Evolutionary conservation across 1,140 invertebrate species (phyloP).

Genomic region (Lamellibrachia luymesi): DNA sequence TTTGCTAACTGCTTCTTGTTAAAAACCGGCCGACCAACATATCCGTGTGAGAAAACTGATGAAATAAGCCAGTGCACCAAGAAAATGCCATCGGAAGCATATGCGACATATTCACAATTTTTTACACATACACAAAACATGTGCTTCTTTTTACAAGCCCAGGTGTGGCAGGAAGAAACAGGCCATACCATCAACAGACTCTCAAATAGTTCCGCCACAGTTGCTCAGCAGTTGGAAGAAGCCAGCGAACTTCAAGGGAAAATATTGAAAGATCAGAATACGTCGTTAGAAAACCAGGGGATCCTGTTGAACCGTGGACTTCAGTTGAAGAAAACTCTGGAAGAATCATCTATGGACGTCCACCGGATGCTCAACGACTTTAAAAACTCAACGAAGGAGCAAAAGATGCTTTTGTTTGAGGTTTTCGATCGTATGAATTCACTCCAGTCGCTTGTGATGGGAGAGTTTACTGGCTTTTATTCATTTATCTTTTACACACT

Average conservation of each 20-base stretch:
- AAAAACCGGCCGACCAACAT: conserved; percentile 62
- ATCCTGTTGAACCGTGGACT: conserved; percentile 59
- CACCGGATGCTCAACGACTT: conserved; percentile 61
- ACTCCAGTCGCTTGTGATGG: conserved; percentile 60
- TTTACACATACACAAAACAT: conserved; percentile 71
- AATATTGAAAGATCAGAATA: conserved; percentile 59
- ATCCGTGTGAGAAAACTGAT: conserved; percentile 59
- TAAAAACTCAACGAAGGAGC: conserved; percentile 60
- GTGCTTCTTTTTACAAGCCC: conserved; percentile 67
- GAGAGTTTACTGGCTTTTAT: conserved; percentile 65
- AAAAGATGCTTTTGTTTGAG: conserved; percentile 61
- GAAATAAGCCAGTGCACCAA: conserved; percentile 60
- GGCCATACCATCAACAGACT: conserved; percentile 62
- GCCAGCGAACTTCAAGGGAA: conserved; percentile 51
- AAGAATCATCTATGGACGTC: conserved; percentile 56
- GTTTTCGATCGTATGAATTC: conserved; percentile 62
- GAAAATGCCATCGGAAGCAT: conserved; percentile 63
- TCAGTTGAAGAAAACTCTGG: conserved; percentile 55
- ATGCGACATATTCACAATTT: conserved; percentile 67
- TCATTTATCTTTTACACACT: conserved; percentile 63
- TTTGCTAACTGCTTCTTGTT: conserved; percentile 70
- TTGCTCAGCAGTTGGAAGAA: conserved; percentile 60
- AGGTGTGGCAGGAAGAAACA: conserved; percentile 68
- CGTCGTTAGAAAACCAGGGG: conserved; percentile 63
- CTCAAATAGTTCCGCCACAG: conserved; percentile 55